Evolutionary conservation across 2,797 vertebrate species (phyloP), one percentile per base, ranked within the genome.

Genomic region (Megaceryle alcyon): DNA sequence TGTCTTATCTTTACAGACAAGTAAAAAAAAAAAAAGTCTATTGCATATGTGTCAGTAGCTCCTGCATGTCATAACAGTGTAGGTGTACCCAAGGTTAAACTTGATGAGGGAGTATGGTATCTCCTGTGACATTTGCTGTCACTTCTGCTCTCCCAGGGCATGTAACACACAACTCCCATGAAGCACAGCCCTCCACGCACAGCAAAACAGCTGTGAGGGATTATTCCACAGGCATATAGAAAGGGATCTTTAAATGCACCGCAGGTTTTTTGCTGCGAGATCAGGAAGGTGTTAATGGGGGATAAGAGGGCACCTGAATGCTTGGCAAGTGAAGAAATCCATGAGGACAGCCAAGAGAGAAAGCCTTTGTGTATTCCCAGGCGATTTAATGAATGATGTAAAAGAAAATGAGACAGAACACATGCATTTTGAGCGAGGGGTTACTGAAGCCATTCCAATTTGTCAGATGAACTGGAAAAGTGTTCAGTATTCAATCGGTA

Each of bases 401-500:
- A 77, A 93, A 77, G 81, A 86, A 48, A 94, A 90, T 72, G 94
- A 94, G 71, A 49, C n/a, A 46, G 53, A 86, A 49, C 48, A 4
- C 12, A 3, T 9, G 19, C 15, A 6, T 35, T 33, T 56, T 57
- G 69, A 94, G 75, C 4, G 2, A 64, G 88, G 71, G 78, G 75
- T 77, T 94, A 61, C 46, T 4, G 5, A 49, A 94, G 86, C 68
- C 81, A 37, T 88, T 94, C 63, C 81, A 71, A 70, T 94, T 92
- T 94, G 87, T 88, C 95, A 90, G 86, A 35, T 69, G 86, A 72
- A n/a, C 88, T 89, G 88, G 14, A 56, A 72, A 79, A 76, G 75
- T 64, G 10, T 85, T 95, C 71, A 43, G 64, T 64, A 56, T 69
- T 85, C 90, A 71, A 43, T 95, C 93, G 84, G 93, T 97, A 66